Evolutionary conservation across 2,888 invertebrate genomes (phyloP).

Genomic region (Ichneumoninae sp.): DNA sequence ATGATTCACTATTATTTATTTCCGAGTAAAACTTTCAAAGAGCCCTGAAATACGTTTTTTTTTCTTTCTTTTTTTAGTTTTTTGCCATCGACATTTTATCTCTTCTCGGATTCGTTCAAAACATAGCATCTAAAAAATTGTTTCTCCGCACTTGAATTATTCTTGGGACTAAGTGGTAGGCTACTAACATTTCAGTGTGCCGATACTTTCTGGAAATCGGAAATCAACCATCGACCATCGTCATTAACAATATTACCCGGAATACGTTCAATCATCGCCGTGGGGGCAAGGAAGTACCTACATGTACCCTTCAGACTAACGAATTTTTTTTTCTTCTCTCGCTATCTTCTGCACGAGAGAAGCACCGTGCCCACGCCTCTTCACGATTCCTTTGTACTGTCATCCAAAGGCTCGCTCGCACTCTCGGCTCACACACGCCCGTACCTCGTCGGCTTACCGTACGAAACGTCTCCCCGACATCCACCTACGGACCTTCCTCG

Average conservation of each 20-base stretch:
- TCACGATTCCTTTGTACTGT: constrained; percentile 72
- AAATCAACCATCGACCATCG: constrained; percentile 27
- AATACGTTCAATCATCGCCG: constrained; percentile 45
- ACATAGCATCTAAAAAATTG: background rate
- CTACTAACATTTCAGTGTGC: background rate
- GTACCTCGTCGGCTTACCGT: constrained; percentile 52
- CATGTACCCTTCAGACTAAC: constrained; percentile 43
- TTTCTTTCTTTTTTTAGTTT: constrained; percentile 44
- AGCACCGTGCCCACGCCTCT: constrained; percentile 68
- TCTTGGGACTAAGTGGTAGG: background rate
- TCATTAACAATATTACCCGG: constrained; percentile 45
- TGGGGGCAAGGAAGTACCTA: constrained; percentile 1
- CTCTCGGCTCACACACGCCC: constrained; percentile 67
- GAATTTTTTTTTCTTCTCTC: constrained; percentile 15
- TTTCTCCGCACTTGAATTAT: background rate
- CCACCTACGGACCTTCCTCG: constrained; percentile 65
- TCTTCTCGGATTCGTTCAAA: background rate
- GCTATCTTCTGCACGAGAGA: constrained; percentile 45
- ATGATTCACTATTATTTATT: constrained; percentile 64
- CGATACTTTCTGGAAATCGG: constrained; percentile 11
- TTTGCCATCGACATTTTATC: background rate
- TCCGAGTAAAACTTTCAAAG: constrained; percentile 45
- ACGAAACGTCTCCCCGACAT: constrained; percentile 52
- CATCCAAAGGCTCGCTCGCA: constrained; percentile 62
- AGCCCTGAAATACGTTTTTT: constrained; percentile 51